These are phyloP conservation scores for Dyspetes luteomarginatus DNA, from an alignment of 2,888 invertebrate species.

Conservation along the genomic window DNA sequence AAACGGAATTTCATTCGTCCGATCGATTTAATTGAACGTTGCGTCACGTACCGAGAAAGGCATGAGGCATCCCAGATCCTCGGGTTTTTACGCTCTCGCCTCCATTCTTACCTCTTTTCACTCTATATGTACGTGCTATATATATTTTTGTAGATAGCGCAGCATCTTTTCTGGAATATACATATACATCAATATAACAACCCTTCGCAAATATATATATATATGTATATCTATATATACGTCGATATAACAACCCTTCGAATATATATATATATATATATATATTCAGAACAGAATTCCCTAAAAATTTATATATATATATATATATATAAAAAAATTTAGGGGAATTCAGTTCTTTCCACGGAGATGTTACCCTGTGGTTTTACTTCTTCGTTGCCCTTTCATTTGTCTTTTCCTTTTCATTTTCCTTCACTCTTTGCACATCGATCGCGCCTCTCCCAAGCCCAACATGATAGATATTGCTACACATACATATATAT, in stretches of 20 bases:
- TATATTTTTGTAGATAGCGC: background rate
- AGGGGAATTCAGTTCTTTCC: slow-evolving; percentile 12
- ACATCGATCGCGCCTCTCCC: slow-evolving; percentile 48
- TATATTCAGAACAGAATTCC: no score
- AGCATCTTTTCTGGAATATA: background rate
- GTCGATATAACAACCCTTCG: background rate
- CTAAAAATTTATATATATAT: background rate
- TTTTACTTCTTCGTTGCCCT: slow-evolving; percentile 1
- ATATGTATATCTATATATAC: background rate
- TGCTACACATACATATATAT: slow-evolving; percentile 14
- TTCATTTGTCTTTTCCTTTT: background rate
- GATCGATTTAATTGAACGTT: slow-evolving; percentile 78
- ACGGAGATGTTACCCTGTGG: slow-evolving; percentile 33
- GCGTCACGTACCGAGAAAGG: slow-evolving; percentile 67
- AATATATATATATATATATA: background rate
- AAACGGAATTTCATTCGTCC: slow-evolving; percentile 76
- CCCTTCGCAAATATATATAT: background rate
- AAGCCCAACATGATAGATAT: slow-evolving; percentile 15
- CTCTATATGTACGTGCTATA: background rate
- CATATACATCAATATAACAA: background rate
- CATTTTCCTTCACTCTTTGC: slow-evolving; percentile 24
- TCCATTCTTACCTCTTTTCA: slow-evolving; percentile 8
- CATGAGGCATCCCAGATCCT: slow-evolving; percentile 20
- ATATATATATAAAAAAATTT: background rate
- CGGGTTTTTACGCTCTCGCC: slow-evolving; percentile 7